Evolutionary conservation across 2,797 vertebrate genomes (phyloP).

Genomic region (Dicrostonyx torquatus): DNA sequence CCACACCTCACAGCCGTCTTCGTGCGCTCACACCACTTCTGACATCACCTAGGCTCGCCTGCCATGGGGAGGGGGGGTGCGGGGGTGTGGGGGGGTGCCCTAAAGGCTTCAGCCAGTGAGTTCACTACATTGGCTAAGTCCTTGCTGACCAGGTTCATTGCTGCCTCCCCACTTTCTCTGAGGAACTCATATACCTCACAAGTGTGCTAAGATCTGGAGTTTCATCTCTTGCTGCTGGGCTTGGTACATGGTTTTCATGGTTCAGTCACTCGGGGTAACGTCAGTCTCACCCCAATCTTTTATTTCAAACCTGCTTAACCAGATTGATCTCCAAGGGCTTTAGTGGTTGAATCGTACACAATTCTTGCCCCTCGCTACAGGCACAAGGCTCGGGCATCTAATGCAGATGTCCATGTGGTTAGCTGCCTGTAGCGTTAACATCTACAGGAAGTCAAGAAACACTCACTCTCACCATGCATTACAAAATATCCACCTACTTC

Average conservation of each 20-base stretch:
- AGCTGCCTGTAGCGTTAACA: neutral
- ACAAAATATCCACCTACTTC: constrained; percentile 26
- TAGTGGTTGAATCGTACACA: neutral
- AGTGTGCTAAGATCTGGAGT: neutral
- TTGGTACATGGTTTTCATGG: neutral
- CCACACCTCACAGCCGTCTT: neutral
- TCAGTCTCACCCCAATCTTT: neutral
- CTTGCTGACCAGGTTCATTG: neutral
- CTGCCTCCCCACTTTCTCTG: neutral
- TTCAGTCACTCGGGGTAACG: neutral
- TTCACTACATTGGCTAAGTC: neutral
- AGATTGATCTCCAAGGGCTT: neutral
- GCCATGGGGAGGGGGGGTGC: rapidly evolving
- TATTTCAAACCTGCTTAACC: neutral
- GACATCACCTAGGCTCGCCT: neutral
- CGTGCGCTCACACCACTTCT: neutral
- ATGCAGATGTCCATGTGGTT: neutral
- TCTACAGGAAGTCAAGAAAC: constrained; percentile 4
- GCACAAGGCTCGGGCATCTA: neutral
- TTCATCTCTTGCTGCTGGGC: neutral
- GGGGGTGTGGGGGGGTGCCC: too few species aligned
- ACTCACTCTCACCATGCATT: neutral
- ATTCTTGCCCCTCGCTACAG: neutral
- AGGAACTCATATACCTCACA: neutral
- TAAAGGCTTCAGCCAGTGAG: neutral